Base-by-base conservation (phyloP, 2,113 vertebrate genomes). In the Aspidoscelis tigris region DNA sequence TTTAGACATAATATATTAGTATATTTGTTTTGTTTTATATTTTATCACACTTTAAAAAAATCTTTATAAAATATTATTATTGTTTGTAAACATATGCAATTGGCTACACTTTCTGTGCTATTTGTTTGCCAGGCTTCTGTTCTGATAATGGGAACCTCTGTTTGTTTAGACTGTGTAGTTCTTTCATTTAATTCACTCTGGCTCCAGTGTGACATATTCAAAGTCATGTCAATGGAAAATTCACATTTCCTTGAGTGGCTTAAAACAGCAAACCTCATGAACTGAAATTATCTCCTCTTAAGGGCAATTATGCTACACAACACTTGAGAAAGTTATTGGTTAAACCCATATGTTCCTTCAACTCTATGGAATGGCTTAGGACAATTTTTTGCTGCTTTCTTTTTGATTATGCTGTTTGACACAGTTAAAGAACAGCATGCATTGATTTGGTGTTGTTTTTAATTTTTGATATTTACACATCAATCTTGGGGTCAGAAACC, bases 91-190 rank as follows among this genome's bases (percentile, higher is more conserved):
- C 82, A 83, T 77, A 90, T 82, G 24, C 95, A 95, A 92, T 91
- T 95, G 94, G 96, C 93, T 91, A 90, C 94, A 93, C 95, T 96
- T 97, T 96, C 14, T 1, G 95, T 96, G 96, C 94, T 96, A 97
- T 98, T 98, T 97, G 95, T 94, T 96, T 97, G 96, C 97, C 97
- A 96, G 94, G 73, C 95, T 93, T 95, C 94, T 96, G 96, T 93
- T 95, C 95, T 96, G 96, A 96, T 97, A 97, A 96, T 96, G 95
- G 92, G 92, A 94, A 95, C 90, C 95, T 94, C 95, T 97, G 95
- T 96, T 97, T 99, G 97, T 98, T 99, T 98, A 98, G 97, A 97
- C 98, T 98, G 91, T 96, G 95, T 94, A 96, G 94, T 94, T 96
- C 94, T 95, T 96, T 95, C 94, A 93, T 96, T 95, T 98, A 98